Conservation (phyloP, 2,797 vertebrate genomes). For the Trichosurus vulpecula region DNA sequence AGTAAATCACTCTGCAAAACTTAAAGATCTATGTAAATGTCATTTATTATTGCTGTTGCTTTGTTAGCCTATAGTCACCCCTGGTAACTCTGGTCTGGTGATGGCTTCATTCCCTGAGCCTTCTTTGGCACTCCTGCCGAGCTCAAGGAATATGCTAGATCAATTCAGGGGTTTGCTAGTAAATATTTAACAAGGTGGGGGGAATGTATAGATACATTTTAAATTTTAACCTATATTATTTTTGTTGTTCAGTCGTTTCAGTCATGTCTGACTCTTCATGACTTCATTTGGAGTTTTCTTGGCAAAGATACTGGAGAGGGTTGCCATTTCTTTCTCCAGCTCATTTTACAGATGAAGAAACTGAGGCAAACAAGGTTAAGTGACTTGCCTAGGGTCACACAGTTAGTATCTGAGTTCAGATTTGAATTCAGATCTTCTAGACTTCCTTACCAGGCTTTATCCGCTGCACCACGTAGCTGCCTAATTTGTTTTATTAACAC, state of each 20-base stretch:
- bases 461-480: not conserved
- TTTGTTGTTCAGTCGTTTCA: not conserved
- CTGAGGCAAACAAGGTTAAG: not conserved
- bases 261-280: not conserved
- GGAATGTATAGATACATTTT: not conserved
- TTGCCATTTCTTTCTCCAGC: not conserved
- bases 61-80: not conserved
- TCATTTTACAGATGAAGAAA: not conserved
- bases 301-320: not conserved
- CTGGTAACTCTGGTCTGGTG: not conserved
- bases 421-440: not conserved
- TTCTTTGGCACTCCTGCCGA: not conserved
- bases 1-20: not conserved
- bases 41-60: not conserved
- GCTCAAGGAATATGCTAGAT: not conserved
- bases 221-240: not conserved
- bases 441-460: not conserved
- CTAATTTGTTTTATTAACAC: not conserved
- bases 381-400: not conserved
- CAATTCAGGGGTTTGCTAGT: not conserved
- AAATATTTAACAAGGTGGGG: not conserved
- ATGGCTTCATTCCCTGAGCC: not conserved
- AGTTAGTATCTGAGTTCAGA: not conserved
- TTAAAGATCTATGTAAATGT: not conserved
- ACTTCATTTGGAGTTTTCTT: not conserved